Percentiles rank a stretch among this genome's conserved stretches.
phyloP scores from a whole-genome alignment of 2,797 vertebrate species.

The Crenichthys baileyi region DNA sequence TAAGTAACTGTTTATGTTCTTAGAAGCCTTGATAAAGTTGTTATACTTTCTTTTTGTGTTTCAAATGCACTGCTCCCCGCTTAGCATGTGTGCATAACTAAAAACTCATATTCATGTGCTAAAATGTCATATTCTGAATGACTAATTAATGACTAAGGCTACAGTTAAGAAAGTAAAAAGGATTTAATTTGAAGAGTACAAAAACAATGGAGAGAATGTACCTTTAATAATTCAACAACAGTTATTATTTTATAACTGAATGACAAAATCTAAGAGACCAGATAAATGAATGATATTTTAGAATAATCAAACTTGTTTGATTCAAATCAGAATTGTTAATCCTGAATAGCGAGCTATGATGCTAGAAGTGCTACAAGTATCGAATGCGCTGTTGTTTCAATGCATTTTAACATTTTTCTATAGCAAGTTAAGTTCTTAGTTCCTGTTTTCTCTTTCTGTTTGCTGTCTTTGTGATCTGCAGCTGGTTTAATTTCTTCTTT shows the following conservation, averaged over 20 bases:
- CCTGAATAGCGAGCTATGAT: not conserved
- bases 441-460: slow-evolving; percentile 1
- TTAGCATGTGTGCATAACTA: not conserved
- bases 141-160: not conserved
- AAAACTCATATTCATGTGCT: not conserved
- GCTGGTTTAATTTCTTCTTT: slow-evolving; percentile 12
- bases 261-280: not conserved
- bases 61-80: no score
- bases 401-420: not conserved
- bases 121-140: not conserved
- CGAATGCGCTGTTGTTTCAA: not conserved
- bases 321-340: not conserved
- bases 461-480: not conserved
- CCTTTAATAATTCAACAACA: not conserved
- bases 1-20: not conserved
- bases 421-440: not conserved
- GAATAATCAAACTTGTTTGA: not conserved
- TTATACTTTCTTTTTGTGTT: not conserved
- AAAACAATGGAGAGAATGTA: not conserved
- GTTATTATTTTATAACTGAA: not conserved
- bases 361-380: not conserved
- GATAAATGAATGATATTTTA: not conserved
- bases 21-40: not conserved
- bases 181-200: not conserved
- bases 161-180: not conserved